Percentiles rank a stretch among this genome's conserved stretches.
Conservation (phyloP, 2,797 vertebrate species). For the Leptatherina wallacei region DNA sequence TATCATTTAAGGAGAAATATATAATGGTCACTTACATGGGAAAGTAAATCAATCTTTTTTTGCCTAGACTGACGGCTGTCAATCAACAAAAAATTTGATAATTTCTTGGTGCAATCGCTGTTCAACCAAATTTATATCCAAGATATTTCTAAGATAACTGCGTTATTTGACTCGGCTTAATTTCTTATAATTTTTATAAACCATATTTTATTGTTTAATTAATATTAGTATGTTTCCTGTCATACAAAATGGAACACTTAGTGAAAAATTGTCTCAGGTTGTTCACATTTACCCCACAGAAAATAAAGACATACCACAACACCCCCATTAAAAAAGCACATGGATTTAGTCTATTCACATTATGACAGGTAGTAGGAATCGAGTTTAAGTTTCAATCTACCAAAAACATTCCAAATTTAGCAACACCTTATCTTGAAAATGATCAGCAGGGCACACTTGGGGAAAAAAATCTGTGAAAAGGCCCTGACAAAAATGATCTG, state of each 20-base stretch:
- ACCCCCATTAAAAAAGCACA: too few relatives aligned
- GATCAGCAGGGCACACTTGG: not conserved
- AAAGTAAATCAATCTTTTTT: conserved; percentile 6
- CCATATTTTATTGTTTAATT: not conserved
- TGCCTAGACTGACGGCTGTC: not conserved
- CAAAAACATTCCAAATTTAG: not conserved
- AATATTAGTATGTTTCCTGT: not conserved
- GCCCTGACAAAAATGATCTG: too few relatives aligned
- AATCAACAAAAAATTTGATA: not conserved
- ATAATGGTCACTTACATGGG: conserved; percentile 13
- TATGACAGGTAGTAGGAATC: too few relatives aligned
- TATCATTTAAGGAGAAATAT: conserved; percentile 20
- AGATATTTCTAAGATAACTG: not conserved
- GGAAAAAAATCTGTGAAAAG: too few relatives aligned
- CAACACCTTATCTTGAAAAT: not conserved
- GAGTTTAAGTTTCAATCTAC: not conserved
- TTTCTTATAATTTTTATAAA: not conserved
- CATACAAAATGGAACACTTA: not conserved
- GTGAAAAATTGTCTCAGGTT: not conserved
- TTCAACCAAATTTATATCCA: not conserved
- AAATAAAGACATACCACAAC: too few relatives aligned
- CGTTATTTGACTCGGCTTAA: not conserved
- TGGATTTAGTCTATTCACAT: too few relatives aligned
- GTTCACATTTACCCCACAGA: not conserved
- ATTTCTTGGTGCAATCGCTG: not conserved